Base-by-base conservation (phyloP, 2,888 invertebrate species). In the Timandra comae region DNA sequence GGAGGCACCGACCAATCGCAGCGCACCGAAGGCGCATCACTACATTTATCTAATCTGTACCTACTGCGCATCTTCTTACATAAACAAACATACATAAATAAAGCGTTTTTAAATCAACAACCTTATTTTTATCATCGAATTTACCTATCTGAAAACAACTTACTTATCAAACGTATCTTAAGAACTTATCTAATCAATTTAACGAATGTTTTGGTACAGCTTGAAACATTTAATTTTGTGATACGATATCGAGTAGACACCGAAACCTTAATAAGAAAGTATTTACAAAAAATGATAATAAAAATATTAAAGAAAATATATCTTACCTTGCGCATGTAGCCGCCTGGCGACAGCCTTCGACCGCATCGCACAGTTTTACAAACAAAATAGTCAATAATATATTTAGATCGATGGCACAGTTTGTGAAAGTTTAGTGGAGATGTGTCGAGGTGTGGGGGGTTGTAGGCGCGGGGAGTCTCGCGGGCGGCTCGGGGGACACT, bases 261-360 rank as follows among this genome's bases (percentile, higher is more conserved):
- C 35, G n/a, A 33, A 35, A 38, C 13, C 39, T 38, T 35, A 29
- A n/a, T n/a, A n/a, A n/a, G n/a, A n/a, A n/a, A n/a, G n/a, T n/a
- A n/a, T n/a, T n/a, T n/a, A n/a, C 36, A 31, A 13, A 29, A 35
- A 32, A 25, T 12, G 12, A 12, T 7, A n/a, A 7, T 7, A 12
- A 12, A 13, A 27, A n/a, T 28, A 13, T 25, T 29, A 29, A 35
- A 48, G 32, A 33, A 43, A 34, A 20, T 38, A 33, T 29, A 13
- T 67, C 88, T 87, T 75, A 91, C 91, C 91, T 88, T 89, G 90
- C 72, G 90, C 87, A 66, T 90, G 88, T 51, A 91, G 87, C 74
- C 88, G 89, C 77, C 91, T 88, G 57, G 91, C 91, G 55, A 91
- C 89, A 63, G 91, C 90, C 77, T 91, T 91, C 53, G 89, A 90